Conservation (phyloP, 2,797 vertebrate species). For the Enteromius thamalakanensis region DNA sequence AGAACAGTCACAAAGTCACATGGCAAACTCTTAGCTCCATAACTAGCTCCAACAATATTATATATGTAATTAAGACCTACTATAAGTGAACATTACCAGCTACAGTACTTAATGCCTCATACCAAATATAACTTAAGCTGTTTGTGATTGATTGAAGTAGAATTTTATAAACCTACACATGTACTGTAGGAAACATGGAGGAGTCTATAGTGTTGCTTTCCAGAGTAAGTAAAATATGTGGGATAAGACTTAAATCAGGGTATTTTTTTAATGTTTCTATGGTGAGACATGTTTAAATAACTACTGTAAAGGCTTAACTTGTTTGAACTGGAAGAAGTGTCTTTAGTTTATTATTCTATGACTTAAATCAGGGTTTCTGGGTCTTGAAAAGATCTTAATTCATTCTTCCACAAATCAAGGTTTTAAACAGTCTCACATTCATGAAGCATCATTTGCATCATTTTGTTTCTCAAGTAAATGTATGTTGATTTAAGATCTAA, state of each 20-base stretch:
- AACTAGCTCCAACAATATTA: not conserved
- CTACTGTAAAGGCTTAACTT: too few species aligned
- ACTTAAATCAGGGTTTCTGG: not conserved
- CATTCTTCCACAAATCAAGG: not conserved
- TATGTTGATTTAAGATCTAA: not conserved
- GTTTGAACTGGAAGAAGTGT: too few species aligned
- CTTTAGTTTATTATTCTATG: too few species aligned
- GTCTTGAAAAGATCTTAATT: not conserved
- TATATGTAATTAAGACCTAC: not conserved
- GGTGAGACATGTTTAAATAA: too few species aligned
- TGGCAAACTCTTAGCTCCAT: not conserved
- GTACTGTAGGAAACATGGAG: not conserved
- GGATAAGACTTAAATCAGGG: not conserved
- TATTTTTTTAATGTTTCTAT: too few species aligned
- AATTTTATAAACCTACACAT: not conserved
- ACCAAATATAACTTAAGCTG: not conserved
- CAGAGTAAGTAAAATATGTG: not conserved
- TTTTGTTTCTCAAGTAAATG: not conserved
- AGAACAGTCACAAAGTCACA: not conserved
- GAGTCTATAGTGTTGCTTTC: not conserved
- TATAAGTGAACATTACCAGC: not conserved
- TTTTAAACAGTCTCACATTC: not conserved
- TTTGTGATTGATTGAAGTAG: not conserved
- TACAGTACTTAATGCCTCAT: not conserved
- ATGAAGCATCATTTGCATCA: not conserved